phyloP scores from a whole-genome alignment of 2,888 invertebrate genomes.

The Nemurella pictetii region DNA sequence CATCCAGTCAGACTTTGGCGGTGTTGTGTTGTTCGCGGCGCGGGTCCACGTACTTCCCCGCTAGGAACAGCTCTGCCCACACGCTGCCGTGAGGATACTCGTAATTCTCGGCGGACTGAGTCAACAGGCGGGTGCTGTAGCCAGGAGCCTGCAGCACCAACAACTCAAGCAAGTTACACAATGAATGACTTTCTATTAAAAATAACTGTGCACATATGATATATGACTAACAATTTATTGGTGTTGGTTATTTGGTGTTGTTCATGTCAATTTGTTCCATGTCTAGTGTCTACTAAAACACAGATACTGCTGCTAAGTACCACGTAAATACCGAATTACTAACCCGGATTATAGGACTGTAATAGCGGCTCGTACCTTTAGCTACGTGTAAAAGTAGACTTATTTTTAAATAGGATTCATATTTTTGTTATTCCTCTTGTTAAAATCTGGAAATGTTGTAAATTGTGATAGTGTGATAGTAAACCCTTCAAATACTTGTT shows the following conservation, averaged over 20 bases:
- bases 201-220: background rate
- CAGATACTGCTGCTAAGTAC: too few species aligned
- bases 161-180: too few species aligned
- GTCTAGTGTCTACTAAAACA: too few species aligned
- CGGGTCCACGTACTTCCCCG: constrained; percentile 54
- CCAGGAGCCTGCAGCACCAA: constrained; percentile 58
- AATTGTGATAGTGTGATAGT: background rate
- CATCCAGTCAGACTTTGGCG: background rate
- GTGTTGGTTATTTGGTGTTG: background rate
- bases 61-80: constrained; percentile 70
- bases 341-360: background rate
- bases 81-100: constrained; percentile 77
- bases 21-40: background rate
- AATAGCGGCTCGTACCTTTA: background rate
- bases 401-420: background rate
- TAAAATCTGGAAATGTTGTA: background rate
- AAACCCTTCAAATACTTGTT: background rate
- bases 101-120: constrained; percentile 67
- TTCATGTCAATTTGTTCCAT: too few species aligned
- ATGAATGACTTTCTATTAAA: too few species aligned
- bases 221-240: background rate
- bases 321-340: background rate
- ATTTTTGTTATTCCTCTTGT: background rate
- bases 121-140: constrained; percentile 79
- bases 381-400: too few species aligned